A percentile compares a stretch with the other conserved stretches of the same genome.
Conservation (phyloP, 2,888 invertebrate genomes). For the Sarcophaga rosellei region DNA sequence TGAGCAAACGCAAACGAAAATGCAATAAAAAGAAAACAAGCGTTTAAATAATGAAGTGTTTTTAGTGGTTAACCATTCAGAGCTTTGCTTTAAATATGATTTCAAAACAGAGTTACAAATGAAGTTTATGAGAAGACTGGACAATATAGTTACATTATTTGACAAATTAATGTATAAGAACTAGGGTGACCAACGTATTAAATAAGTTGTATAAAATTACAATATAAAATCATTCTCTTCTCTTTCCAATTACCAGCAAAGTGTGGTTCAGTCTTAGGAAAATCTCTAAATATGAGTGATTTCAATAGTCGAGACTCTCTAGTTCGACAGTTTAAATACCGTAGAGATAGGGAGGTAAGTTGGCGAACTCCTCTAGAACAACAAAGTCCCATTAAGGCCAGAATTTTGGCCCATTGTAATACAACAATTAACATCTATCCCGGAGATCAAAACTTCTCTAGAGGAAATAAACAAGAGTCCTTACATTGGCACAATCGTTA, state of each 20-base stretch:
- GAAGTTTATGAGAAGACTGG: conserved; percentile 2
- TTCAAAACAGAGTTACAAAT: conserved; percentile 31
- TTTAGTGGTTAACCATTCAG: conserved; percentile 46
- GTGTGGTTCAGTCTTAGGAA: background rate
- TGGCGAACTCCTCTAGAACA: too few species aligned
- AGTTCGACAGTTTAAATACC: background rate
- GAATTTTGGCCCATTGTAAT: too few species aligned
- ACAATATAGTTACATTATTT: conserved; percentile 5
- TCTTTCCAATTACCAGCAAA: too few species aligned
- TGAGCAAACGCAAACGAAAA: background rate
- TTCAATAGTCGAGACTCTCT: background rate
- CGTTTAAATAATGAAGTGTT: conserved; percentile 52
- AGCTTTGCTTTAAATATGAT: conserved; percentile 33
- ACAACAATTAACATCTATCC: too few species aligned
- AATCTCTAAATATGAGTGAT: background rate
- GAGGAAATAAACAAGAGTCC: too few species aligned
- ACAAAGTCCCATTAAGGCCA: too few species aligned
- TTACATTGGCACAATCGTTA: too few species aligned
- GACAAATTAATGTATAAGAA: conserved; percentile 33
- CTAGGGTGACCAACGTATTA: background rate
- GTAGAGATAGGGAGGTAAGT: too few species aligned
- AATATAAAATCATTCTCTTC: too few species aligned
- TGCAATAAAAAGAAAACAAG: background rate
- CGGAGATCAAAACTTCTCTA: too few species aligned
- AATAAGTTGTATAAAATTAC: background rate